These are phyloP conservation scores for Bombus affinis DNA, from an alignment of 1,140 invertebrate genomes.

Conservation along the genomic window DNA sequence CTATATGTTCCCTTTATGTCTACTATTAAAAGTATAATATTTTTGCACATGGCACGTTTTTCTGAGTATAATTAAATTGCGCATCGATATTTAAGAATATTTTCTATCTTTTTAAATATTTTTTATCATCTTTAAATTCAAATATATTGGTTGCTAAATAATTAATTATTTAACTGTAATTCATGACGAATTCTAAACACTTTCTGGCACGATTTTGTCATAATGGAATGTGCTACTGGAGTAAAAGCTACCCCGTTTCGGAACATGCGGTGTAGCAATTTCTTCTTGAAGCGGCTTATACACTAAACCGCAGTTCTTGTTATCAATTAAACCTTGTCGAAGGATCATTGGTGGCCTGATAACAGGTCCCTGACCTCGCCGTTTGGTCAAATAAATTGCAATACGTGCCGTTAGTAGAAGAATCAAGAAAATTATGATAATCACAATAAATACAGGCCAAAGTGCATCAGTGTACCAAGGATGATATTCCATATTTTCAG, in stretches of 20 bases:
- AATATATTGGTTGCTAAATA: background rate
- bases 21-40: background rate
- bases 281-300: conserved; percentile 83
- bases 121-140: background rate
- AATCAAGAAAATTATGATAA: conserved; percentile 69
- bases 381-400: conserved; percentile 71
- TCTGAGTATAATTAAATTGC: background rate
- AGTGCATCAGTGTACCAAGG: conserved; percentile 71
- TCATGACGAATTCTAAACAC: conserved; percentile 79
- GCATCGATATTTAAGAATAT: conserved; percentile 9
- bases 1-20: background rate
- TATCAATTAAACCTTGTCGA: conserved; percentile 76
- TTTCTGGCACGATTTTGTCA: conserved; percentile 85
- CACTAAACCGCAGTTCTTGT: conserved; percentile 80
- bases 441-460: conserved; percentile 72
- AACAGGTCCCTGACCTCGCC: conserved; percentile 75
- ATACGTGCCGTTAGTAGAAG: conserved; percentile 69
- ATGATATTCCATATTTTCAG: conserved; percentile 52
- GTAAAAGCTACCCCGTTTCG: conserved; percentile 84
- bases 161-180: conserved; percentile 23
- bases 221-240: conserved; percentile 86
- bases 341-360: conserved; percentile 79
- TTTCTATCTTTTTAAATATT: conserved; percentile 5
- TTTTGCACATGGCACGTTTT: background rate
- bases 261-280: conserved; percentile 79